Evolutionary conservation across 2,888 invertebrate species (phyloP).

Genomic region (Synergus umbraculus): DNA sequence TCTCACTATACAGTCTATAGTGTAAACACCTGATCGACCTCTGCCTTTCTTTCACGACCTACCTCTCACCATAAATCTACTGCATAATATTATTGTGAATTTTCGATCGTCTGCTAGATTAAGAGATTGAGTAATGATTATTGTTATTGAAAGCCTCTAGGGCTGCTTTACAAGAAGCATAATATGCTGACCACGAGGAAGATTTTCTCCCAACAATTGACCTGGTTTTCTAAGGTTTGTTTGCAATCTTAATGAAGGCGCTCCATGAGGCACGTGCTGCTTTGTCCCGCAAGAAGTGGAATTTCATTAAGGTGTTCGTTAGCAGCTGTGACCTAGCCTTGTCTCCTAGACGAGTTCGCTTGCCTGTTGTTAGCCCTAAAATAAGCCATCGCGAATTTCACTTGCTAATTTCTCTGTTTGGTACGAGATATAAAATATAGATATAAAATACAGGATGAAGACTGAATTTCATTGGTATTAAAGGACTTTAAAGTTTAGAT

Average conservation of each 20-base stretch:
- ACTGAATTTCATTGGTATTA: neutral
- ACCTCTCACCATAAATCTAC: constrained; percentile 28
- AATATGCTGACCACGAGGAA: constrained; percentile 11
- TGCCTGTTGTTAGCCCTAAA: neutral
- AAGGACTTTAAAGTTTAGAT: neutral
- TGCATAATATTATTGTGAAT: constrained; percentile 14
- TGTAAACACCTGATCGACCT: constrained; percentile 31
- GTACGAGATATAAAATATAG: neutral
- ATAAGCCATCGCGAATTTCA: neutral
- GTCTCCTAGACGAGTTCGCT: constrained; percentile 9
- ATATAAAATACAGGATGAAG: neutral
- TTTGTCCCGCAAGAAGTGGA: constrained; percentile 59
- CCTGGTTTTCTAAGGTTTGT: constrained; percentile 26
- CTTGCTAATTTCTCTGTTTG: neutral
- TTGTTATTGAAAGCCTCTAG: neutral
- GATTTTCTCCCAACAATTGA: neutral
- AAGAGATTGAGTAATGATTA: neutral
- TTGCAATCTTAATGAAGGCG: constrained; percentile 24
- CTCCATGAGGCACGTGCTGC: constrained; percentile 52
- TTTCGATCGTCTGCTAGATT: neutral
- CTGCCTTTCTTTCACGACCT: constrained; percentile 33
- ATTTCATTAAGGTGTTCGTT: constrained; percentile 59
- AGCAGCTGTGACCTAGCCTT: constrained; percentile 19
- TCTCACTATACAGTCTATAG: constrained; percentile 19
- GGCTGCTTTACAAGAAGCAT: neutral